phyloP scores from a whole-genome alignment of 2,888 invertebrate genomes.

The Merodon equestris region DNA sequence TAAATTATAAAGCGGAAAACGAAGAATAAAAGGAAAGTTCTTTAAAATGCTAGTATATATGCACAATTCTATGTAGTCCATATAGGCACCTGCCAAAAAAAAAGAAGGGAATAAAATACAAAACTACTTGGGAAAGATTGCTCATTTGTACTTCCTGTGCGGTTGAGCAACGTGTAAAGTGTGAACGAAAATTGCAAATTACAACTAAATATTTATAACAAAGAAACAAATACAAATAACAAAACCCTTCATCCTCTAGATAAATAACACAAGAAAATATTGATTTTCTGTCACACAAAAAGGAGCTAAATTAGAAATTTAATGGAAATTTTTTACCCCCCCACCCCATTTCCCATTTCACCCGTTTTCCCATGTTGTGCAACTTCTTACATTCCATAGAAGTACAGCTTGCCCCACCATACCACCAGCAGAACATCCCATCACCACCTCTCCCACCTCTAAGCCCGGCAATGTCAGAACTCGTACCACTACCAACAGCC shows the following conservation, averaged over 20 bases:
- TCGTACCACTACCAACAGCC: conserved; percentile 50
- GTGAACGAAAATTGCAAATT: conserved; percentile 50
- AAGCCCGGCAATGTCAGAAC: too few species aligned
- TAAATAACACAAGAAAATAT: conserved; percentile 29
- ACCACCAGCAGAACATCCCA: too few species aligned
- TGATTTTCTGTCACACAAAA: conserved; percentile 68
- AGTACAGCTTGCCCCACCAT: conserved; percentile 5
- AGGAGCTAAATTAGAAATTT: conserved; percentile 68
- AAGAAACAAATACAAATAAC: too few species aligned
- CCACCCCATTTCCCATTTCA: conserved; percentile 7
- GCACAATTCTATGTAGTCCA: too few species aligned
- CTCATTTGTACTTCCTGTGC: too few species aligned
- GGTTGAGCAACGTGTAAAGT: conserved; percentile 24
- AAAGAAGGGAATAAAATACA: neutral
- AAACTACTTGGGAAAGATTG: neutral
- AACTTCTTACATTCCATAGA: conserved; percentile 9
- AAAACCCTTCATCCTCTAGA: conserved; percentile 30
- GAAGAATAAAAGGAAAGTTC: conserved; percentile 11
- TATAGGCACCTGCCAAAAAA: too few species aligned
- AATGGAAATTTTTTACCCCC: conserved; percentile 49
- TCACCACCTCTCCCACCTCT: too few species aligned
- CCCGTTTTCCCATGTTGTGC: conserved; percentile 31
- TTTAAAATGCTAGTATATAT: neutral
- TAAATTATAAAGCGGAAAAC: conserved; percentile 33
- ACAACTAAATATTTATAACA: conserved; percentile 23